Evolutionary conservation across 92 coral and sea anemone genomes (phyloP), one percentile per base, ranked within the genome.

Genomic region (Umimayanthus chanpuru): DNA sequence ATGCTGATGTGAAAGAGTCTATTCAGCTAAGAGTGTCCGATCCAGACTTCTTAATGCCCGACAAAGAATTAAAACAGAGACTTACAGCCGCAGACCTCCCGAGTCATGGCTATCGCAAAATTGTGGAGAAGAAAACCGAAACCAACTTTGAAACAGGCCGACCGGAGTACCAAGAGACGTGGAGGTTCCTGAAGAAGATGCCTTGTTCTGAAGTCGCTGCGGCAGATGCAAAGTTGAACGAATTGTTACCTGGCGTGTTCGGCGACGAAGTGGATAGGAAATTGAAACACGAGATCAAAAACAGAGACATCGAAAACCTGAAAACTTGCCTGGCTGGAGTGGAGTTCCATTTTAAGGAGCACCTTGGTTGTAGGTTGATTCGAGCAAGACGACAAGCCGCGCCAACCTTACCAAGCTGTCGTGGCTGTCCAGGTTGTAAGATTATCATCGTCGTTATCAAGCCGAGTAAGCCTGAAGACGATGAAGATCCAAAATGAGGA

Each of bases 61-160:
- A 21, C 32, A 25, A 55, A 64, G 76, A 20, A 26, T 55, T 82
- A 40, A 49, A 66, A 41, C 49, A 71, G 58, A 2, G 30, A 25
- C 56, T 82, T 4, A 72, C 40, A 85, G 23, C 32, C 1, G 88
- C 88, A 30, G 56, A 85, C 65, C 78, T 85, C 15, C 30, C 80
- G 1, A 70, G 88, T 65, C 77, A 16, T 32, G 88, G 88, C 32
- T 85, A 85, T 50, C 28, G 78, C 20, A 85, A 85, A 71, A 85
- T 85, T 58, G 77, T 61, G 23, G 88, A 85, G 80, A 85, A 49
- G 11, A 85, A 43, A 43, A 68, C 30, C 53, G 58, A 83, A 83
- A 83, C 87, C n/a, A 70, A 83, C 43, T 83, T 66, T 56, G 87
- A 83, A 64, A 83, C 87, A 23, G 87, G 87, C 56, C 32, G 47